phyloP scores from a whole-genome alignment of 2,888 invertebrate genomes.

The Apotomis turbidana region DNA sequence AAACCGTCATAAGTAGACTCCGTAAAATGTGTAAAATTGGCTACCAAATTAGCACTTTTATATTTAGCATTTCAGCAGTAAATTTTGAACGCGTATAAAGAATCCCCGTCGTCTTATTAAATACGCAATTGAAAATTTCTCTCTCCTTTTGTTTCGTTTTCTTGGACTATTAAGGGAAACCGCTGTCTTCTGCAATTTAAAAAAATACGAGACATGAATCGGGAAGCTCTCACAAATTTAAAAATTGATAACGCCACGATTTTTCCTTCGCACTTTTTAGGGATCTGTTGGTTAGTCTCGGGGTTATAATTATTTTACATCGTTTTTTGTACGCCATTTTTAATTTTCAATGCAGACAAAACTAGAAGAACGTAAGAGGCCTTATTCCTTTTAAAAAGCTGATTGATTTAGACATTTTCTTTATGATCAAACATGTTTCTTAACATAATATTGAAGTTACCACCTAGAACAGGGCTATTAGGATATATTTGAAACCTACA shows the following conservation, averaged over 20 bases:
- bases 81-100: constrained; percentile 16
- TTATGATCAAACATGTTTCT: too few relatives aligned
- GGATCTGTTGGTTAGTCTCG: constrained; percentile 39
- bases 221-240: constrained; percentile 34
- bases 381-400: too few relatives aligned
- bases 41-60: not conserved
- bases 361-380: too few relatives aligned
- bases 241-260: constrained; percentile 39
- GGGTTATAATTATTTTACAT: not conserved
- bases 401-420: too few relatives aligned
- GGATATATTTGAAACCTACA: too few relatives aligned
- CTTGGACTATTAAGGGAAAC: constrained; percentile 37
- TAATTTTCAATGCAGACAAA: too few relatives aligned
- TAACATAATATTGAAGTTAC: too few relatives aligned
- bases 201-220: constrained; percentile 40
- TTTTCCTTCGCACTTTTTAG: constrained; percentile 33
- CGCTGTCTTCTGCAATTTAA: constrained; percentile 36
- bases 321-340: too few relatives aligned
- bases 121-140: constrained; percentile 35
- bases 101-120: constrained; percentile 30
- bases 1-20: not conserved
- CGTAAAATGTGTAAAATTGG: not conserved
- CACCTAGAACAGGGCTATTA: too few relatives aligned
- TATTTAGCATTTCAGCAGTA: not conserved
- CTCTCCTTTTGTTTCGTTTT: constrained; percentile 37